Evolutionary conservation across 2,797 vertebrate genomes (phyloP), one percentile per base, ranked within the genome.

Genomic region (Diplodus sargus): DNA sequence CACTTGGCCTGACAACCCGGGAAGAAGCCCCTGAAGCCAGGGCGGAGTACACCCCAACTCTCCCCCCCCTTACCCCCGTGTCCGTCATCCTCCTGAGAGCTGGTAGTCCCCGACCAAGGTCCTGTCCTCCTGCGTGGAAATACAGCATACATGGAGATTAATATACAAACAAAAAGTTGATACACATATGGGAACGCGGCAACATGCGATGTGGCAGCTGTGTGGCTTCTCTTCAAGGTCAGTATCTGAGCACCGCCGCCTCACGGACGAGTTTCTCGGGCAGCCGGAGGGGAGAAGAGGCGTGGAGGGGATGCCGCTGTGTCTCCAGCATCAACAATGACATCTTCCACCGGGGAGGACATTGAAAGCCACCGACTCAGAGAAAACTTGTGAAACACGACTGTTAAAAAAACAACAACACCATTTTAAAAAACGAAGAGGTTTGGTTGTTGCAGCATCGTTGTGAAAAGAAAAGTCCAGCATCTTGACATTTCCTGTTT

Each of bases 191-290:
- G 49, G 42, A 20, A 7, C 43, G 4, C 48, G 70, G 69, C 39
- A 71, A 81, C 78, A 93, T 87, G 89, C 82, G 8, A 42, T 62
- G 84, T 85, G 85, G 76, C 84, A 58, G 67, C 82, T 14, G 73
- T 1, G 82, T 4, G 49, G 49, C 68, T 84, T 67, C 64, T 64
- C 75, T 22, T 91, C 91, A 94, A 94, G 94, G 94, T 94, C 92
- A 94, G 78, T 25, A 30, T 85, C 74, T 13, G 83, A 78, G 75
- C 85, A 14, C 22, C 59, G 65, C 66, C 82, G 89, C 57, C 59
- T 58, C 76, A 18, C 82, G 78, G 89, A 85, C 62, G 72, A 75
- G 14, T 83, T 78, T 73, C 9, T 51, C 2, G 43, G 78, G 20
- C 64, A 48, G 73, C 17, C 65, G 82, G 76, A 73, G 58, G 53